Evolutionary conservation across 2,888 invertebrate genomes (phyloP), one percentile per base, ranked within the genome.

Genomic region (Caenorhabditis japonica): DNA sequence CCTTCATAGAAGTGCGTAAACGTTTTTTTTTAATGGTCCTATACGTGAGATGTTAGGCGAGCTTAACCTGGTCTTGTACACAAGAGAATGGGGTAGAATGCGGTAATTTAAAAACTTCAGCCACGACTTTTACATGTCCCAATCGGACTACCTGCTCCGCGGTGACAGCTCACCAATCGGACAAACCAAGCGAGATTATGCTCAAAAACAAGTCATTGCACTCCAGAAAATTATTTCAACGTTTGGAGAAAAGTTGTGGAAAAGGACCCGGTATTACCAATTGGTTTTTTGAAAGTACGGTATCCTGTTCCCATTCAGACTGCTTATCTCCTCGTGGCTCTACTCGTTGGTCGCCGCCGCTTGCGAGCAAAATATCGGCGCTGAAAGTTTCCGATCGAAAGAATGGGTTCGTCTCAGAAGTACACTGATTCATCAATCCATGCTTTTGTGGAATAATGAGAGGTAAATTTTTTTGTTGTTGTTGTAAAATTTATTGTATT

Each of bases 51-150:
- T n/a, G n/a, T n/a, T n/a, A n/a, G n/a, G n/a, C n/a, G n/a, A n/a
- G n/a, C n/a, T n/a, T n/a, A n/a, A n/a, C n/a, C n/a, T n/a, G n/a
- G n/a, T n/a, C n/a, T n/a, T n/a, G n/a, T n/a, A n/a, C n/a, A n/a
- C n/a, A n/a, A 30, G 30, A 30, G 10, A 30, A 30, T 7, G 30
- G 30, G 30, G 30, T 10, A 10, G 17, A 44, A n/a, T 44, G 4
- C 7, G 34, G 13, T 25, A 34, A 4, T 19, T 12, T n/a, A n/a
- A n/a, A n/a, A n/a, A n/a, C 61, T 76, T 23, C 38, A 76, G 76
- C 4, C 79, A 79, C 34, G 76, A 79, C n/a, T 79, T 64, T 59
- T 79, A 75, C 53, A 25, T 79, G 12, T 38, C 66, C 15, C 76
- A 70, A 39, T 76, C 76, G 21, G 72, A 70, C 7, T 79, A 76